phyloP scores from a whole-genome alignment of 2,797 vertebrate species.

The Sebastiscus albofasciatus region DNA sequence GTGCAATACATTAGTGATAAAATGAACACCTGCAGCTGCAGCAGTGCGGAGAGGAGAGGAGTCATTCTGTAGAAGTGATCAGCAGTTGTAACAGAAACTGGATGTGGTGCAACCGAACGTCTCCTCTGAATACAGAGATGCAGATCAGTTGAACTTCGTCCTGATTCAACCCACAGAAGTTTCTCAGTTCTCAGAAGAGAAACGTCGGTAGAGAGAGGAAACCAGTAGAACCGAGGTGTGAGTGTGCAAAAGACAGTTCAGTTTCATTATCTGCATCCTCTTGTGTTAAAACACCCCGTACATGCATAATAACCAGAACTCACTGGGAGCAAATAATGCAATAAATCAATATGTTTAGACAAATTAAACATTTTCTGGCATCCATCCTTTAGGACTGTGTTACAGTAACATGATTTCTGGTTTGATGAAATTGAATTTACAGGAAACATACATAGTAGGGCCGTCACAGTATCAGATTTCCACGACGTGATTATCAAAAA shows the following conservation, averaged over 20 bases:
- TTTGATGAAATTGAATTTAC: neutral
- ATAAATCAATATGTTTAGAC: neutral
- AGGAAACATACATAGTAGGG: neutral
- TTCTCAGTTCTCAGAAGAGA: constrained; percentile 8
- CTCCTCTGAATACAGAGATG: neutral
- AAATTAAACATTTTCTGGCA: neutral
- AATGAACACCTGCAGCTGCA: neutral
- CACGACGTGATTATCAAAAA: no score
- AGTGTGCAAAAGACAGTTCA: constrained; percentile 2
- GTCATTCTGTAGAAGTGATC: neutral
- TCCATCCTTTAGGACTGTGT: neutral
- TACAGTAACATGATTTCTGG: neutral
- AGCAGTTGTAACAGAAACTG: neutral
- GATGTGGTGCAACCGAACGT: neutral
- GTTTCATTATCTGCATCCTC: neutral
- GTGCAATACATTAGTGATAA: neutral
- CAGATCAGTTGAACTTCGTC: neutral
- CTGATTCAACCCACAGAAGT: neutral
- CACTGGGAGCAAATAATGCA: neutral
- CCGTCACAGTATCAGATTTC: no score
- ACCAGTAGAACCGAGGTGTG: neutral
- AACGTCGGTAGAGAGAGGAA: neutral
- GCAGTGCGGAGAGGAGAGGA: no score
- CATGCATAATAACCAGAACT: neutral
- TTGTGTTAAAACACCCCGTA: neutral